These are phyloP conservation scores for Strix uralensis DNA, from an alignment of 2,113 vertebrate species.

Conservation along the genomic window DNA sequence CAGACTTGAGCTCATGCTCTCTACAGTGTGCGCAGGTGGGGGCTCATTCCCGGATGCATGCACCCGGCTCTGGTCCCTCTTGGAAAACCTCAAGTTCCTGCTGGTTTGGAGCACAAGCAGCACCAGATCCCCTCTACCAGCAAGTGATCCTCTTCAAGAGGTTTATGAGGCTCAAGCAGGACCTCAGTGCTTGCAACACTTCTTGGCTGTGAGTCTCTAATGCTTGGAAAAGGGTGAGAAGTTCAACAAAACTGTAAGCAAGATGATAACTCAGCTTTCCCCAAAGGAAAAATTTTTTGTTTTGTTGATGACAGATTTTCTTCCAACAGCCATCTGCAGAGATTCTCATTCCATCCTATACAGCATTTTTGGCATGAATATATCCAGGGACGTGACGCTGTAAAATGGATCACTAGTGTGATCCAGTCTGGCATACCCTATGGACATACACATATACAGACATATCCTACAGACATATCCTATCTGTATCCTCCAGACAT, in stretches of 20 bases:
- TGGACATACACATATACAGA: neutral
- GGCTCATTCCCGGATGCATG: accelerated
- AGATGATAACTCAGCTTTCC: neutral
- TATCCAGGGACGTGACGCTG: neutral
- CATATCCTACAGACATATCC: neutral
- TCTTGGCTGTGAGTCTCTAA: neutral
- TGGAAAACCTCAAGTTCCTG: neutral
- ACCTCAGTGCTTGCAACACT: neutral
- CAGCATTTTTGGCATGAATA: neutral
- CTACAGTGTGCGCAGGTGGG: neutral
- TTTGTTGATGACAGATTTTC: neutral
- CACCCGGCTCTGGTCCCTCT: neutral
- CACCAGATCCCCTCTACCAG: neutral
- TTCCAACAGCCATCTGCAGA: neutral
- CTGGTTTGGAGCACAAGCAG: neutral
- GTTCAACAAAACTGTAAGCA: neutral
- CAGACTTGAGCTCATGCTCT: neutral
- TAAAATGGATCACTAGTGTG: neutral
- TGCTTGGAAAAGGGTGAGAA: neutral
- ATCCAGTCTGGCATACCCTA: neutral
- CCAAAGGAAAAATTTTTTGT: neutral
- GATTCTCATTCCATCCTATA: neutral
- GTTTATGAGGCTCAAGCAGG: neutral
- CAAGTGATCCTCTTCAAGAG: neutral
- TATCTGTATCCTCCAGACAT: neutral